Conservation (phyloP, 2,888 invertebrate genomes). For the Morpho achilles region DNA sequence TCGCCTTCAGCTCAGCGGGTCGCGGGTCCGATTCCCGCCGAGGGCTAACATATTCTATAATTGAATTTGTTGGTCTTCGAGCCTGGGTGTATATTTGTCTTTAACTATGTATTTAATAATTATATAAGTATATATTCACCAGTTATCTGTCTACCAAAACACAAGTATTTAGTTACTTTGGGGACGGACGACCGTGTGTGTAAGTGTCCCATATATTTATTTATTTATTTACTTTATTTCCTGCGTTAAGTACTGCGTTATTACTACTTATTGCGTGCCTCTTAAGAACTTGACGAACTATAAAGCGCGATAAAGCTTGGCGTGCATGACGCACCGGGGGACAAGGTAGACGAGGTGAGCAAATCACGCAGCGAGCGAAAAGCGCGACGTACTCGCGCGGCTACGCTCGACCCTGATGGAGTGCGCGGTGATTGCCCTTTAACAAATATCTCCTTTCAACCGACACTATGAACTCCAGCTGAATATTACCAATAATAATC, state of each 20-base stretch:
- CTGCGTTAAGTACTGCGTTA: neutral
- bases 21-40: too few species aligned
- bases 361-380: slow-evolving; percentile 54
- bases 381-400: slow-evolving; percentile 60
- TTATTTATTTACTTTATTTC: too few species aligned
- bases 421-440: slow-evolving; percentile 40
- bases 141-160: too few species aligned
- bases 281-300: slow-evolving; percentile 8
- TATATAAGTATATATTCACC: too few species aligned
- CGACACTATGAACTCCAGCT: neutral
- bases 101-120: too few species aligned
- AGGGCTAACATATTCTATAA: too few species aligned
- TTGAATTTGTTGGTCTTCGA: too few species aligned
- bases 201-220: too few species aligned
- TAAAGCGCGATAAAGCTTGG: slow-evolving; percentile 16
- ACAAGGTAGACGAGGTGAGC: slow-evolving; percentile 31
- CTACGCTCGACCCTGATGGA: slow-evolving; percentile 42
- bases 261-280: neutral
- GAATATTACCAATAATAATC: neutral
- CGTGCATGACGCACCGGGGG: slow-evolving; percentile 36
- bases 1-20: too few species aligned
- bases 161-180: too few species aligned
- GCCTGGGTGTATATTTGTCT: too few species aligned
- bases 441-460: slow-evolving; percentile 47
- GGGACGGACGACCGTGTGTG: too few species aligned